Base-by-base conservation (phyloP, 2,888 invertebrate genomes). In the Eupithecia subfuscata region DNA sequence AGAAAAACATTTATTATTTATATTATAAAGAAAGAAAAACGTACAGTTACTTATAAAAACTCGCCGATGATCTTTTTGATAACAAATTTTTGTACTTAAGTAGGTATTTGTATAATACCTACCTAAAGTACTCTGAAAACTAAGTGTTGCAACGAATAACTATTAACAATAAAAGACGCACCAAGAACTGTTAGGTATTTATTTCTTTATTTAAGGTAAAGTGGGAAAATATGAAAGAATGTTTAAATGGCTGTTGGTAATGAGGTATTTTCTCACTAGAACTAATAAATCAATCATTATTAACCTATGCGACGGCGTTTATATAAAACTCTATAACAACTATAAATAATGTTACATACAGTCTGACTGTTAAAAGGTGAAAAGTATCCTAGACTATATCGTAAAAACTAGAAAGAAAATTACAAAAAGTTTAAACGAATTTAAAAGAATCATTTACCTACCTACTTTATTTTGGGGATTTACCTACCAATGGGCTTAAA, bases 151-250 rank as follows among this genome's bases (percentile, higher is more conserved):
- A 45, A 45, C 2, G 30, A 30, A 30, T 30, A 30, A 30, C 45
- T 16, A 40, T 40, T 40, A 5, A 14, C 14, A 45, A 5, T 45
- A 45, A 45, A 45, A 16, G 4, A 45, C 16, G 16, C 1, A 43
- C 18, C 7, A 48, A 48, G 16, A 22, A 56, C 30, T 69, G 64
- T 48, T 37, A 30, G 2, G 30, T 30, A 73, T 45, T 48, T 74
- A 69, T 76, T 68, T 74, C 73, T 52, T 71, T 71, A 71, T 71
- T 40, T 69, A 65, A 14, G 60, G 25, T 25, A 60, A 60, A 25
- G 60, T 60, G 60, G 60, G 60, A 60, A 25, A 60, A 25, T 60
- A 60, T 60, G 60, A 60, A 60, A 60, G 60, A 60, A 60, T 60
- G 12, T 69, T 69, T 34, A 68, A 45, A 69, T 69, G 45, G 45